These are phyloP conservation scores for Cynaeus angustus DNA, from an alignment of 2,888 invertebrate genomes.

Conservation along the genomic window DNA sequence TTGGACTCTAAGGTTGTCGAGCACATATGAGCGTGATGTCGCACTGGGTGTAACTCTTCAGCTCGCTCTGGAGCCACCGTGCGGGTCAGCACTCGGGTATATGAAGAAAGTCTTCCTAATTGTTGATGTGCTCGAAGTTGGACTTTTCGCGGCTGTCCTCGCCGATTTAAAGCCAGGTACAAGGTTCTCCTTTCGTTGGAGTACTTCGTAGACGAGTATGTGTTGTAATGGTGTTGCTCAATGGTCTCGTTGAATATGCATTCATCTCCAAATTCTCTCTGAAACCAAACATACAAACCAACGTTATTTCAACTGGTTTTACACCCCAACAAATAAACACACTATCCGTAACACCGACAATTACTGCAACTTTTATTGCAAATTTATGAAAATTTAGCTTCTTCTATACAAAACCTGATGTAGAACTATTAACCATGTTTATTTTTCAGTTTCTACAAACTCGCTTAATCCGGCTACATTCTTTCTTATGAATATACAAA, in stretches of 20 bases:
- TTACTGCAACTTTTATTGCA: neutral
- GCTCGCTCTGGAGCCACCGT: conserved; percentile 74
- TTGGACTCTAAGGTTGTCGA: conserved; percentile 58
- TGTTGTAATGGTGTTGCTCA: conserved; percentile 89
- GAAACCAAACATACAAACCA: conserved; percentile 74
- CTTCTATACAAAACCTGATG: neutral
- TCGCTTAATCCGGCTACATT: conserved; percentile 23
- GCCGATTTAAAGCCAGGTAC: conserved; percentile 85
- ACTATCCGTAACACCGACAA: neutral
- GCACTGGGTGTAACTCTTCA: conserved; percentile 72
- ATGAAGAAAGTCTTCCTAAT: conserved; percentile 83
- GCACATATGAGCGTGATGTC: conserved; percentile 68
- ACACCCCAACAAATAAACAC: neutral
- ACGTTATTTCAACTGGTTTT: neutral
- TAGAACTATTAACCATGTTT: conserved; percentile 1
- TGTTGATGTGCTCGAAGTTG: conserved; percentile 79
- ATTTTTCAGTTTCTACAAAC: conserved; percentile 26
- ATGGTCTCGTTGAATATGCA: conserved; percentile 92
- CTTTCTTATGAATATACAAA: neutral
- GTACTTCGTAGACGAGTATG: conserved; percentile 85
- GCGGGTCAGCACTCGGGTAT: conserved; percentile 82
- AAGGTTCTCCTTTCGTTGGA: conserved; percentile 81
- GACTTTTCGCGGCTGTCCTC: conserved; percentile 82
- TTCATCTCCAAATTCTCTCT: conserved; percentile 87
- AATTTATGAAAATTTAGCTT: neutral